A percentile compares a stretch with the other conserved stretches of the same genome.
phyloP scores from a whole-genome alignment of 2,797 vertebrate genomes.

The Falco rusticolus region DNA sequence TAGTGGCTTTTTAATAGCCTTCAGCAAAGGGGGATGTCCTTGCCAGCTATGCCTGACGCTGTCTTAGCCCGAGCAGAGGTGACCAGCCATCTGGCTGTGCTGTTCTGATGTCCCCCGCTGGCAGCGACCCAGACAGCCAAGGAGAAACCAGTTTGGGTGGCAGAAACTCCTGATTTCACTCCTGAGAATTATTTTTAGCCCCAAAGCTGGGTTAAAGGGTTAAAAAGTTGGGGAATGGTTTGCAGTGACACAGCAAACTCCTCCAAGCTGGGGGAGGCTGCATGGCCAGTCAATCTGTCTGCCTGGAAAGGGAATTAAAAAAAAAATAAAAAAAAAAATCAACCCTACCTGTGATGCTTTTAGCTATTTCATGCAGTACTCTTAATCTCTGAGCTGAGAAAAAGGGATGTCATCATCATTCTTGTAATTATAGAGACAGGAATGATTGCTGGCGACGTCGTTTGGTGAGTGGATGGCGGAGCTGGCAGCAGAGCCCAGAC shows the following conservation, averaged over 20 bases:
- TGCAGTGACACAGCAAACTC: not conserved
- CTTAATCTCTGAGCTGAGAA: not conserved
- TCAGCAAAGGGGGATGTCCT: not conserved
- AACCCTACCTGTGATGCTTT: not conserved
- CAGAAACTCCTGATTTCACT: not conserved
- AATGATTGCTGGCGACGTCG: too few species aligned
- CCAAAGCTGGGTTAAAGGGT: not conserved
- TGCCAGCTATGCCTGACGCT: not conserved
- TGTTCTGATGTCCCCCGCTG: not conserved
- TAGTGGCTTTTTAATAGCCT: not conserved
- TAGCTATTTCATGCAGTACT: not conserved
- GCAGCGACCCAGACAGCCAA: not conserved
- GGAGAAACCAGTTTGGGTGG: accelerated
- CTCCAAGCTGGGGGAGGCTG: not conserved
- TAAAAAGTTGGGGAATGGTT: not conserved
- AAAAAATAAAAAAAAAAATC: not conserved
- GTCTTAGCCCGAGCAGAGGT: not conserved
- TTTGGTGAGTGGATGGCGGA: accelerated
- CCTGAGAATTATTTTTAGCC: accelerated
- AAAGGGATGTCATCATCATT: not conserved
- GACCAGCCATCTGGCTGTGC: not conserved
- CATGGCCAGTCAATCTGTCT: accelerated
- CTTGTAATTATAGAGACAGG: not conserved
- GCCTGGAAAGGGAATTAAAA: not conserved
- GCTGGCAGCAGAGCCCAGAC: not conserved